Evolutionary conservation across 1,140 invertebrate species (phyloP).

Genomic region (Ectropis grisescens): DNA sequence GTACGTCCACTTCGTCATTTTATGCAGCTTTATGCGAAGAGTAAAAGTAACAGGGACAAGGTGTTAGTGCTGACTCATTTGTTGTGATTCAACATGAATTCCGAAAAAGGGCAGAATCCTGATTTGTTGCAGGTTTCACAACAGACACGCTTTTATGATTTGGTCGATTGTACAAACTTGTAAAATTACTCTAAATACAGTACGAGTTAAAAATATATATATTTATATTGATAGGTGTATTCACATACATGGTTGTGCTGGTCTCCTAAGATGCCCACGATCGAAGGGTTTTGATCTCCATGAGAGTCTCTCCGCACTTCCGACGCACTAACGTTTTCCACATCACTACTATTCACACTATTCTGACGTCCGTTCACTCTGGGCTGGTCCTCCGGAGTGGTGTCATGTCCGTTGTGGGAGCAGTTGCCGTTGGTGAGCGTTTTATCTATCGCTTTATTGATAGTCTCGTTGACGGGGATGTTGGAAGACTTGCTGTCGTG

Average conservation of each 20-base stretch:
- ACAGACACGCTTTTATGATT: no score
- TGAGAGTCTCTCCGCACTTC: conserved; percentile 37
- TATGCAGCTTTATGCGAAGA: no score
- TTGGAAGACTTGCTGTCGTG: conserved; percentile 18
- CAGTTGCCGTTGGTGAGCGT: conserved; percentile 10
- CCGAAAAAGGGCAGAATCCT: no score
- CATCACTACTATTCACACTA: conserved; percentile 15
- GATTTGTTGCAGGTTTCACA: no score
- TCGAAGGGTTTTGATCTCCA: conserved; percentile 44
- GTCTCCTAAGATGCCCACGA: conserved; percentile 62
- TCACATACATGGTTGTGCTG: conserved; percentile 66
- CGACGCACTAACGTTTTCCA: conserved; percentile 8
- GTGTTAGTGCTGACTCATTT: no score
- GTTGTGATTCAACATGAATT: no score
- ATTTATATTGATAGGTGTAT: no score
- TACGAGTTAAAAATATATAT: no score
- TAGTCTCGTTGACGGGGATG: conserved; percentile 42
- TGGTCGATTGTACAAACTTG: no score
- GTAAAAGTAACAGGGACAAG: no score
- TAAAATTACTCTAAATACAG: no score
- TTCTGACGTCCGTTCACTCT: conserved; percentile 16
- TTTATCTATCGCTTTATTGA: conserved; percentile 34
- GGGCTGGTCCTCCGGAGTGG: background rate
- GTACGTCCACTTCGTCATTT: no score
- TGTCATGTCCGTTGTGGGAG: conserved; percentile 1